Evolutionary conservation across 1,140 invertebrate species (phyloP).

Genomic region (Formica exsecta): DNA sequence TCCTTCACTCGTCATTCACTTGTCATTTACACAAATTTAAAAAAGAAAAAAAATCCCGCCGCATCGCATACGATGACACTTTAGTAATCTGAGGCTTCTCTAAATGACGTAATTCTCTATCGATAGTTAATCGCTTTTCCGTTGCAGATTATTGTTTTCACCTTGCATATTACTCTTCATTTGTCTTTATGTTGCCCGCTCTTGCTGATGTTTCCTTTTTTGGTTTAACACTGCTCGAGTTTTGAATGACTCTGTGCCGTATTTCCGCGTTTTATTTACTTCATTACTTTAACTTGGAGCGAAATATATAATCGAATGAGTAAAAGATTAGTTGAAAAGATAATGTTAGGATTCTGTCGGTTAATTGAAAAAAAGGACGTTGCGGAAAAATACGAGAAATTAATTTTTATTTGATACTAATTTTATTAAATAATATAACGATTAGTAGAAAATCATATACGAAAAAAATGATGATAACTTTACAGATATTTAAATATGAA

Average conservation of each 20-base stretch:
- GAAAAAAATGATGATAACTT: constrained; percentile 27
- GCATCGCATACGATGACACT: constrained; percentile 82
- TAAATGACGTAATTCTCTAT: constrained; percentile 61
- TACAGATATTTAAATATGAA: constrained; percentile 16
- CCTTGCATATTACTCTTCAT: constrained; percentile 59
- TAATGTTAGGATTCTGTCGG: constrained; percentile 11
- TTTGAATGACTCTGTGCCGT: constrained; percentile 79
- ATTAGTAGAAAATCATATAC: constrained; percentile 14
- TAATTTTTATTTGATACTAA: constrained; percentile 27
- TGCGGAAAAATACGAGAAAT: neutral
- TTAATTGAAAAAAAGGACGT: constrained; percentile 18
- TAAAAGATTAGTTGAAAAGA: constrained; percentile 36
- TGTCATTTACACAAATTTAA: constrained; percentile 10
- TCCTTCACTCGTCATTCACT: neutral
- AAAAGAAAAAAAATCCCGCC: constrained; percentile 79
- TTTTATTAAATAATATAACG: constrained; percentile 28
- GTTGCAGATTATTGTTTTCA: constrained; percentile 58
- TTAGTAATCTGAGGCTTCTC: constrained; percentile 87
- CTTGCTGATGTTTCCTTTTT: constrained; percentile 76
- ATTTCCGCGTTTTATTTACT: constrained; percentile 71
- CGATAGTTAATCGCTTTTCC: constrained; percentile 63
- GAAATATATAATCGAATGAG: neutral
- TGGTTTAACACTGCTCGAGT: constrained; percentile 64
- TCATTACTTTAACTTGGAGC: constrained; percentile 57
- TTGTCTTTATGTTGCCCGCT: constrained; percentile 79